A percentile compares a stretch with the other conserved stretches of the same genome.
Conservation (phyloP, 2,888 invertebrate species). For the Temnothorax unifasciatus region DNA sequence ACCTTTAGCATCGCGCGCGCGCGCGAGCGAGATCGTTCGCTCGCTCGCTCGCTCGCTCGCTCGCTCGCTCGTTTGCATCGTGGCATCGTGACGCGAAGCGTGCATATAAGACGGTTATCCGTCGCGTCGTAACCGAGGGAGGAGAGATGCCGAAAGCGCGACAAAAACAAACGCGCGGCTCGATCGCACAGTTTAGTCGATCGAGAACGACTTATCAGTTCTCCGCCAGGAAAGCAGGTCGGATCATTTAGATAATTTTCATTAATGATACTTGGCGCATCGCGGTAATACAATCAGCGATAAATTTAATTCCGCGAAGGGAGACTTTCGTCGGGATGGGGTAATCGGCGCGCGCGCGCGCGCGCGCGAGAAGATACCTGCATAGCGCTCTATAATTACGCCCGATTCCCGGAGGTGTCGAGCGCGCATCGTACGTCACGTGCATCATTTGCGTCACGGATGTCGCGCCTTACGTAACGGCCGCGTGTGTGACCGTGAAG, state of each 20-base stretch:
- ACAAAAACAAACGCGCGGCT: slow-evolving; percentile 1
- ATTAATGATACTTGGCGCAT: neutral
- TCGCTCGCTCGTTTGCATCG: slow-evolving; percentile 49
- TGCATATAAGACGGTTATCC: slow-evolving; percentile 21
- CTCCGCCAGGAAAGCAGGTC: neutral
- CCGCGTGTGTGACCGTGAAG: neutral
- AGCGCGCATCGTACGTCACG: slow-evolving; percentile 23
- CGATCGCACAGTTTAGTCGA: neutral
- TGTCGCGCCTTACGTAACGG: slow-evolving; percentile 27
- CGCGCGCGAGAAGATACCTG: neutral
- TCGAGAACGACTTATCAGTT: neutral
- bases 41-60: slow-evolving; percentile 26
- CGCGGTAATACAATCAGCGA: slow-evolving; percentile 43
- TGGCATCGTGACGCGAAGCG: slow-evolving; percentile 56
- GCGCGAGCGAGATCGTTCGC: neutral
- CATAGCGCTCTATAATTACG: slow-evolving; percentile 18
- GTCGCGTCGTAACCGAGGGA: slow-evolving; percentile 35
- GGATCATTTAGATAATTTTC: neutral
- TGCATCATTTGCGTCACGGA: slow-evolving; percentile 26
- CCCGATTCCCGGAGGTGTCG: neutral
- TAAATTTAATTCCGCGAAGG: slow-evolving; percentile 56
- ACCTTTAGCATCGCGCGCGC: slow-evolving; percentile 70
- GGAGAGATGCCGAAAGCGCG: slow-evolving; percentile 25
- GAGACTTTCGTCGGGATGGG: slow-evolving; percentile 1
- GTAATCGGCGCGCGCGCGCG: neutral